phyloP scores from a whole-genome alignment of 2,888 invertebrate species.

The Caenorhabditis doughertyi region DNA sequence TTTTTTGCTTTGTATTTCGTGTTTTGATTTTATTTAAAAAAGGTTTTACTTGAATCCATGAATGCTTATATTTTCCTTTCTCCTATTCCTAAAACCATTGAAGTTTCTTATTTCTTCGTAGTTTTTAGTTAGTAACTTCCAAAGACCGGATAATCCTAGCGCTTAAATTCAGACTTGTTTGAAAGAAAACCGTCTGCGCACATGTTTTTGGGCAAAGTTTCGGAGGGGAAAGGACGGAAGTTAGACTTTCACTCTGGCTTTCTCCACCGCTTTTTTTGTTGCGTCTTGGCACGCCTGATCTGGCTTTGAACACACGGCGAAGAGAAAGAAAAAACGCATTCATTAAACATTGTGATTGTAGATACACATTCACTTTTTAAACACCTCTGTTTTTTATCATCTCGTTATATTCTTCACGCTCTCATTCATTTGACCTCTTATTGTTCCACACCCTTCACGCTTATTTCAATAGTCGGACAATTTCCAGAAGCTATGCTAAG shows the following conservation, averaged over 20 bases:
- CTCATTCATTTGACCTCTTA: conserved; percentile 16
- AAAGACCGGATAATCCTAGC: conserved; percentile 26
- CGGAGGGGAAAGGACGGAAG: conserved; percentile 48
- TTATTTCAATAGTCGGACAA: too few relatives aligned
- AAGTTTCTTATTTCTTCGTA: too few relatives aligned
- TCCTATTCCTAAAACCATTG: too few relatives aligned
- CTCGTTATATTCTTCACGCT: conserved; percentile 10
- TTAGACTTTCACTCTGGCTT: conserved; percentile 53
- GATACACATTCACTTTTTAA: conserved; percentile 21
- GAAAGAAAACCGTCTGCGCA: conserved; percentile 6
- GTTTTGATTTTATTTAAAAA: not conserved
- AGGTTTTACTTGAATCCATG: too few relatives aligned
- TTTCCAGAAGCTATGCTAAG: conserved; percentile 42
- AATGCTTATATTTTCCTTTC: too few relatives aligned
- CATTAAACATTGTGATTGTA: conserved; percentile 50
- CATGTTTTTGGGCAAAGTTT: conserved; percentile 34
- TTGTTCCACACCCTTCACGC: too few relatives aligned
- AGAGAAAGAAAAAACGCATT: conserved; percentile 41
- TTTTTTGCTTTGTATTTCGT: conserved; percentile 6
- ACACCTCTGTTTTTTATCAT: conserved; percentile 18
- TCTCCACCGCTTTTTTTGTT: conserved; percentile 49
- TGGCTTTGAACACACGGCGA: conserved; percentile 55
- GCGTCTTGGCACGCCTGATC: conserved; percentile 59
- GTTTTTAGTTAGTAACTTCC: conserved; percentile 13
- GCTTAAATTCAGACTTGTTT: conserved; percentile 47